These are phyloP conservation scores for Pteropus rufus DNA, from an alignment of 2,797 vertebrate genomes.

Conservation along the genomic window DNA sequence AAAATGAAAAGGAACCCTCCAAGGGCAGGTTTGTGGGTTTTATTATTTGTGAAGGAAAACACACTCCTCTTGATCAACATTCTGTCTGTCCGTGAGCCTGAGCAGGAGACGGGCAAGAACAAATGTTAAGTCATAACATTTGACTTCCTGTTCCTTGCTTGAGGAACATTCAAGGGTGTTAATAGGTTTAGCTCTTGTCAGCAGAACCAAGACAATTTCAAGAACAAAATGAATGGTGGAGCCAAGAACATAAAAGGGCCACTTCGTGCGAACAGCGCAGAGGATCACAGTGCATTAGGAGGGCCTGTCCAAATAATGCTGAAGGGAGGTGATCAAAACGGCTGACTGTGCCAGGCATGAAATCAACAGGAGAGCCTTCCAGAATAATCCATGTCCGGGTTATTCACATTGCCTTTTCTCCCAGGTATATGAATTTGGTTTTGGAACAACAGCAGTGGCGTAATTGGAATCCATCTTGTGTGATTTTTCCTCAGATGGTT, in stretches of 20 bases:
- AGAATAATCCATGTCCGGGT: background rate
- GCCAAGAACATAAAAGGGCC: background rate
- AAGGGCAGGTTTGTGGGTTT: background rate
- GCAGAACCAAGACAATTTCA: slow-evolving; percentile 23
- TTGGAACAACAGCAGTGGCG: slow-evolving; percentile 62
- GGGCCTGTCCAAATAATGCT: background rate
- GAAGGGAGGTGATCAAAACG: slow-evolving; percentile 51
- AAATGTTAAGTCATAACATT: background rate
- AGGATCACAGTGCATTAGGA: background rate
- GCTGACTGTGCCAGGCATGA: background rate
- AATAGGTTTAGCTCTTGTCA: slow-evolving; percentile 18
- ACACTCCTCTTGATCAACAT: slow-evolving; percentile 13
- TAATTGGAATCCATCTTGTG: slow-evolving; percentile 78
- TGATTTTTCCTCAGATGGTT: slow-evolving; percentile 76
- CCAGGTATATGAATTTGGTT: slow-evolving; percentile 54
- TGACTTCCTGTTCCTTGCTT: background rate
- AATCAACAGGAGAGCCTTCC: slow-evolving; percentile 32
- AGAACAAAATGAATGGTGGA: background rate
- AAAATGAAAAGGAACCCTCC: slow-evolving; percentile 24
- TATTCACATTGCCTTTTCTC: slow-evolving; percentile 28
- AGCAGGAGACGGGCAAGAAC: background rate
- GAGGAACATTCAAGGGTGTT: background rate
- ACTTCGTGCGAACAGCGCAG: fast-evolving
- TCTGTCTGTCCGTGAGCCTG: background rate
- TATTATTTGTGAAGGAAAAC: slow-evolving; percentile 35